phyloP scores from a whole-genome alignment of 2,797 vertebrate genomes.

The Chaunax sp. region DNA sequence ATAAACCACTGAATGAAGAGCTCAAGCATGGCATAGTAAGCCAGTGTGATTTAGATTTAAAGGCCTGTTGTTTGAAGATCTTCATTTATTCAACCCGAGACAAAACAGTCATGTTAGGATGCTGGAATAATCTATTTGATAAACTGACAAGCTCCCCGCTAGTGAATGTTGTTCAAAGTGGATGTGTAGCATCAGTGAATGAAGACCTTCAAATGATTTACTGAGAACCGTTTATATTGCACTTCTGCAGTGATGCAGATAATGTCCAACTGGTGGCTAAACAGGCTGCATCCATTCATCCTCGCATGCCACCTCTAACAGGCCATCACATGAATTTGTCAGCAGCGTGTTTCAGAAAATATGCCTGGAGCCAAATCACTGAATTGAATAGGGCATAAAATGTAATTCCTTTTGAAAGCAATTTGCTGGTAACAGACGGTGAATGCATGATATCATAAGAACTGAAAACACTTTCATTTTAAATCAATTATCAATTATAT shows the following conservation, averaged over 20 bases:
- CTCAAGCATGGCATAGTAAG: neutral
- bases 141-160: neutral
- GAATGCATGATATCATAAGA: neutral
- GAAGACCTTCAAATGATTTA: conserved; percentile 44
- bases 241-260: conserved; percentile 51
- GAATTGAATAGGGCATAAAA: conserved; percentile 6
- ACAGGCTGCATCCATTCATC: conserved; percentile 29
- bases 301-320: conserved; percentile 8
- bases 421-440: conserved; percentile 6
- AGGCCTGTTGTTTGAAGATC: neutral
- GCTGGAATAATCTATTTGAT: conserved; percentile 12
- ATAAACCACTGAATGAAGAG: neutral
- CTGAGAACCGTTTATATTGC: conserved; percentile 32
- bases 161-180: conserved; percentile 12
- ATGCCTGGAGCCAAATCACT: neutral
- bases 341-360: neutral
- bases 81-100: neutral
- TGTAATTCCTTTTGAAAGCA: neutral
- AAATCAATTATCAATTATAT: no score
- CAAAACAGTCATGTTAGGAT: neutral
- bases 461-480: no score
- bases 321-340: conserved; percentile 20
- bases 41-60: neutral
- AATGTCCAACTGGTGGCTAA: conserved; percentile 37
- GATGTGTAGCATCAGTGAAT: conserved; percentile 6